A percentile compares a stretch with the other conserved stretches of the same genome.
These are phyloP conservation scores for Synodontis membranacea DNA, from an alignment of 2,113 vertebrate species.

Conservation along the genomic window DNA sequence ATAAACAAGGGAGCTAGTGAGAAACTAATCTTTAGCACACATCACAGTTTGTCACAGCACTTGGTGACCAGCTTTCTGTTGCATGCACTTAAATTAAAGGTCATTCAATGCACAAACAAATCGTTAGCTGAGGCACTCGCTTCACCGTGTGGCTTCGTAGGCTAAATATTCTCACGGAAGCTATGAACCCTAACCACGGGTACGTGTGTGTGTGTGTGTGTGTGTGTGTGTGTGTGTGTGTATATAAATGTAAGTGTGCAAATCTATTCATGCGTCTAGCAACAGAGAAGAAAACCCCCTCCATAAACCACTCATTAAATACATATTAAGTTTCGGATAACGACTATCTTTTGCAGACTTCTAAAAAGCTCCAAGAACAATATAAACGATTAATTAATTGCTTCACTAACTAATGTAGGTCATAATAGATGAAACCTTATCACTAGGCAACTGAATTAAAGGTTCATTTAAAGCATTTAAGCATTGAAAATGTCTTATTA, in stretches of 20 bases:
- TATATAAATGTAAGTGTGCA: not conserved
- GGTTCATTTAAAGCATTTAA: not conserved
- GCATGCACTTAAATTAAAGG: conserved; percentile 17
- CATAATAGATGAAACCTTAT: not conserved
- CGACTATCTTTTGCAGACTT: not conserved
- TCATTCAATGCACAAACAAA: conserved; percentile 21
- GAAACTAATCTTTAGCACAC: conserved; percentile 1
- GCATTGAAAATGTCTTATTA: not conserved
- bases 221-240: not conserved
- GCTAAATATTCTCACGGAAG: not conserved
- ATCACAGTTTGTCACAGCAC: not conserved
- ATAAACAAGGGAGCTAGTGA: not conserved
- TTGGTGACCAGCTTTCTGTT: not conserved
- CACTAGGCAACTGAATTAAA: not conserved
- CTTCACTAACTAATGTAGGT: not conserved
- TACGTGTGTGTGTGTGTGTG: not conserved
- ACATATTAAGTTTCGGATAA: not conserved
- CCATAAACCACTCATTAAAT: not conserved
- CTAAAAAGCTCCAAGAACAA: not conserved
- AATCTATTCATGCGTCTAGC: not conserved
- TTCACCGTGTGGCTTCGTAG: conserved; percentile 10
- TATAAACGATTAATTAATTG: not conserved
- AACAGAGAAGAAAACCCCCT: not conserved
- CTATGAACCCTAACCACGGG: not conserved
- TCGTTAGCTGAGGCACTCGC: not conserved